Conservation (phyloP, 2,888 invertebrate species). For the Palloptera scutellata region DNA sequence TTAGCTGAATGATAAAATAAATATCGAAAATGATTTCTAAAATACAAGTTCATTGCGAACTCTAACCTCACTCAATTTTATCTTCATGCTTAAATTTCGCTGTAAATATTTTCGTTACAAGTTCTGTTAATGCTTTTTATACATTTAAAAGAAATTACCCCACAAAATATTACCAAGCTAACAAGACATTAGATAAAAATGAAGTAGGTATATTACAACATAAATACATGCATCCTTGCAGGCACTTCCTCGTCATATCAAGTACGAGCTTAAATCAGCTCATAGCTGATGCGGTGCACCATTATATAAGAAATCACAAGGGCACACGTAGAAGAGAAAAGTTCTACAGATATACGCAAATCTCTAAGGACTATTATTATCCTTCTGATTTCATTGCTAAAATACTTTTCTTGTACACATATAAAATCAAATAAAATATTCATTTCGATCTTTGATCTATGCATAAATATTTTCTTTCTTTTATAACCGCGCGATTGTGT, state of each 20-base stretch:
- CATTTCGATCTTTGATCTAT: slow-evolving; percentile 63
- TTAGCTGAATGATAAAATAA: too few species aligned
- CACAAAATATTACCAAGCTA: too few species aligned
- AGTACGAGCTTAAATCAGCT: background rate
- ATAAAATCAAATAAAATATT: slow-evolving; percentile 62
- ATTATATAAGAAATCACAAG: background rate
- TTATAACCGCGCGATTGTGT: background rate
- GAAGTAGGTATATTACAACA: background rate
- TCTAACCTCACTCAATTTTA: too few species aligned
- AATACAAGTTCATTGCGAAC: too few species aligned
- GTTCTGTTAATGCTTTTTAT: too few species aligned
- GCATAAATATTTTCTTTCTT: slow-evolving; percentile 50
- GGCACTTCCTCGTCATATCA: background rate
- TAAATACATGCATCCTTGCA: background rate
- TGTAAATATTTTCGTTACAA: too few species aligned
- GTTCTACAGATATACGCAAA: slow-evolving; percentile 24
- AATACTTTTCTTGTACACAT: slow-evolving; percentile 57
- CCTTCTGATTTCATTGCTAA: slow-evolving; percentile 43
- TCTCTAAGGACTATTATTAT: slow-evolving; percentile 33
- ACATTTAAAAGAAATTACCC: too few species aligned
- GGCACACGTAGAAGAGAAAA: background rate
- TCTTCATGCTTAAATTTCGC: too few species aligned
- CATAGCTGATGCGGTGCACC: background rate
- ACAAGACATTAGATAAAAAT: too few species aligned
- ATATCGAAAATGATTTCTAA: too few species aligned